These are phyloP conservation scores for Percopsis transmontana DNA, from an alignment of 2,113 vertebrate species.

Conservation along the genomic window DNA sequence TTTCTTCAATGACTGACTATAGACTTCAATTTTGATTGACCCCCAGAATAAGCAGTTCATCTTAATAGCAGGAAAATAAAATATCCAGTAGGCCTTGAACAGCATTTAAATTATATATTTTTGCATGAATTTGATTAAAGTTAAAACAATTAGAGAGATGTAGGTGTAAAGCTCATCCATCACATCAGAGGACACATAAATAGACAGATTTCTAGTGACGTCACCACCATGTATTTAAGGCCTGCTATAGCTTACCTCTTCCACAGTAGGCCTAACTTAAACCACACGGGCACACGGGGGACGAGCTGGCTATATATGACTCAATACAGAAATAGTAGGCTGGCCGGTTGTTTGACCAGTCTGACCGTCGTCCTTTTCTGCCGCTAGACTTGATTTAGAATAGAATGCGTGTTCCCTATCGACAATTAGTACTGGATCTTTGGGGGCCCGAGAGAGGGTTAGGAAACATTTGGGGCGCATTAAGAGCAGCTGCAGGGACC, in stretches of 20 bases:
- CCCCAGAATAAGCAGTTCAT: no score
- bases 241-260: constrained; percentile 10
- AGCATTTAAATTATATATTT: no score
- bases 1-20: no score
- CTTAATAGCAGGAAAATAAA: no score
- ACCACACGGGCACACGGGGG: constrained; percentile 14
- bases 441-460: constrained; percentile 2
- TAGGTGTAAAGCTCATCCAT: constrained; percentile 8
- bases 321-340: constrained; percentile 33
- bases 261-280: constrained; percentile 17
- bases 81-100: no score
- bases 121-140: no score
- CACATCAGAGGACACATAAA: no score
- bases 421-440: constrained; percentile 34
- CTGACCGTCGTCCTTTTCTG: constrained; percentile 4
- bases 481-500: no score
- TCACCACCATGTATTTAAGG: constrained; percentile 19
- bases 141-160: no score
- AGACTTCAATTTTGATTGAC: no score
- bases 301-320: constrained; percentile 15
- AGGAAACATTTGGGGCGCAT: constrained; percentile 19
- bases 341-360: constrained; percentile 26
- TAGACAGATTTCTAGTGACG: neutral
- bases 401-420: constrained; percentile 21
- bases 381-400: constrained; percentile 10